These are phyloP conservation scores for Thalpophila matura DNA, from an alignment of 2,888 invertebrate genomes.

Conservation along the genomic window DNA sequence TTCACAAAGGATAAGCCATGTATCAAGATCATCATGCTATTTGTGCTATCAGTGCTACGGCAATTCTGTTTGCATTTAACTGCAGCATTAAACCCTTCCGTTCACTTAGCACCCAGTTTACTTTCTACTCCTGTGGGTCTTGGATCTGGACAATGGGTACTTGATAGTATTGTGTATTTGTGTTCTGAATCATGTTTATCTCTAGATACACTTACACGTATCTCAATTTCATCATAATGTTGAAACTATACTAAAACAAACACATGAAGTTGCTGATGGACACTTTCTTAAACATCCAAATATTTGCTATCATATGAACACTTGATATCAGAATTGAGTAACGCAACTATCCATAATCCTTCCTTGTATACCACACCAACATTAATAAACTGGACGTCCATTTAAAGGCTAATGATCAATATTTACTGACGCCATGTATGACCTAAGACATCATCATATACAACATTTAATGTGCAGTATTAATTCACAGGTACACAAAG, in stretches of 20 bases:
- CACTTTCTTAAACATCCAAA: constrained; percentile 1
- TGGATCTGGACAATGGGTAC: background rate
- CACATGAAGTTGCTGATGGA: background rate
- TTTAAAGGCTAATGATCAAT: constrained; percentile 35
- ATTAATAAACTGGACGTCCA: constrained; percentile 14
- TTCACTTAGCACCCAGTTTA: background rate
- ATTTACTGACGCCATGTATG: constrained; percentile 39
- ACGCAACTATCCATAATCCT: background rate
- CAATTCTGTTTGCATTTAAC: constrained; percentile 12
- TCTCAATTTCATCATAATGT: background rate
- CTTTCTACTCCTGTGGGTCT: background rate
- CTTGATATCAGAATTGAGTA: background rate
- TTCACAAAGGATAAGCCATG: constrained; percentile 4
- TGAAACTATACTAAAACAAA: background rate
- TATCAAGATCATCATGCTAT: background rate
- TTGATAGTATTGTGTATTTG: background rate
- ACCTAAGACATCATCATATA: constrained; percentile 14
- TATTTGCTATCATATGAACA: constrained; percentile 15
- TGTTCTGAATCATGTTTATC: background rate
- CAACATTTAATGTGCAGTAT: constrained; percentile 38
- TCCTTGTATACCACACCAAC: background rate
- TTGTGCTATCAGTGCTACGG: too few species aligned
- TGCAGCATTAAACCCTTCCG: constrained; percentile 2
- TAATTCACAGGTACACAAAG: constrained; percentile 44
- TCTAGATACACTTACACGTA: background rate